Conservation (phyloP, 1,140 invertebrate genomes). For the Drosophila sechellia region DNA sequence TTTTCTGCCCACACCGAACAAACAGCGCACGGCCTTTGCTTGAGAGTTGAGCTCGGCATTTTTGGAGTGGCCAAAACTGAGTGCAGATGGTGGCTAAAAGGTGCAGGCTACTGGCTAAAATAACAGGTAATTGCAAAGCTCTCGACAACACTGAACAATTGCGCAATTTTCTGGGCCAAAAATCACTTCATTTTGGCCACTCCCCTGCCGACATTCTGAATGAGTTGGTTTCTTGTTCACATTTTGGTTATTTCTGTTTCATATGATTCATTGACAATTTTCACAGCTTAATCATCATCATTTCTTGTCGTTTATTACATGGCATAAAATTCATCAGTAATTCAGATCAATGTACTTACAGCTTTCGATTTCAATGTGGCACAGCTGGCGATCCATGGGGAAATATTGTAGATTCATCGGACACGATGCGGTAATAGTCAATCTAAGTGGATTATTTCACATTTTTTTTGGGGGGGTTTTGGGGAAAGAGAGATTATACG, state of each 20-base stretch:
- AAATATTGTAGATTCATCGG: constrained; percentile 99
- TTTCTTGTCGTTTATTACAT: constrained; percentile 14
- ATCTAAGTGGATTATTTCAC: constrained; percentile 86
- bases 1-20: constrained; percentile 78
- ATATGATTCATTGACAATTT: constrained; percentile 52
- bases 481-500: constrained; percentile 30
- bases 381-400: constrained; percentile 98
- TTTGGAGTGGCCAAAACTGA: constrained; percentile 51
- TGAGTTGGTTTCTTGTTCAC: constrained; percentile 67
- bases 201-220: constrained; percentile 68
- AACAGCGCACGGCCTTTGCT: constrained; percentile 77
- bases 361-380: constrained; percentile 99
- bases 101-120: constrained; percentile 20
- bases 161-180: constrained; percentile 21
- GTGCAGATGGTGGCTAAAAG: constrained; percentile 44
- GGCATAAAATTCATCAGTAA: constrained; percentile 9
- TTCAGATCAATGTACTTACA: constrained; percentile 91
- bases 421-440: constrained; percentile 98
- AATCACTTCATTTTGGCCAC: constrained; percentile 57
- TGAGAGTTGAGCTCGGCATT: constrained; percentile 39
- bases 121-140: constrained; percentile 22
- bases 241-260: constrained; percentile 49
- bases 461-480: constrained; percentile 16
- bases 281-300: constrained; percentile 25
- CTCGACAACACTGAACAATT: constrained; percentile 19